phyloP scores from a whole-genome alignment of 2,797 vertebrate genomes.

The Acropternis orthonyx region DNA sequence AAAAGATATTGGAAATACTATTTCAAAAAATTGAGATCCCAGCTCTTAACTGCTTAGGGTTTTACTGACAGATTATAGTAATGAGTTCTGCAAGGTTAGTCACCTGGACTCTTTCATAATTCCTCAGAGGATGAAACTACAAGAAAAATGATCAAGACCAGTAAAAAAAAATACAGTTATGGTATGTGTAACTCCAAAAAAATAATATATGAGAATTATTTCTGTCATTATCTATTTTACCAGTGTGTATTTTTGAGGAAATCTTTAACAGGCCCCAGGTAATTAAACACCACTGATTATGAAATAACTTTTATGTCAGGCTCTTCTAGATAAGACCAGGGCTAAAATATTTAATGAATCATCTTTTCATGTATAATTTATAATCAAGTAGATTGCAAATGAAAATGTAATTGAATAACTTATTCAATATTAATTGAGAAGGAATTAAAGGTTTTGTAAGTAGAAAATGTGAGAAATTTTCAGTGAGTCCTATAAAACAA shows the following conservation, averaged over 20 bases:
- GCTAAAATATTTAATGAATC: background rate
- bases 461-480: background rate
- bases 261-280: background rate
- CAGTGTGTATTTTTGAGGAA: background rate
- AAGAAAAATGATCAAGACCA: background rate
- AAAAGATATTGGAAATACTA: background rate
- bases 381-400: background rate
- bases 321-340: background rate
- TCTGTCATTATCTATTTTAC: background rate
- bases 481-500: background rate
- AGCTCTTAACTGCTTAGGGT: background rate
- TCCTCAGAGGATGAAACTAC: background rate
- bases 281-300: background rate
- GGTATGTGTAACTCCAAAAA: background rate
- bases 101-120: background rate
- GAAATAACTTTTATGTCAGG: background rate
- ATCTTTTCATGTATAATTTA: constrained; percentile 14
- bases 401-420: constrained; percentile 6
- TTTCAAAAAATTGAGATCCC: background rate
- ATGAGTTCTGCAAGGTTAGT: background rate
- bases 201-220: background rate
- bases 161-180: background rate
- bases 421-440: constrained; percentile 23
- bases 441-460: background rate
- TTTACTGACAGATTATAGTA: background rate